phyloP scores from a whole-genome alignment of 1,140 invertebrate genomes.

The Mya arenaria region DNA sequence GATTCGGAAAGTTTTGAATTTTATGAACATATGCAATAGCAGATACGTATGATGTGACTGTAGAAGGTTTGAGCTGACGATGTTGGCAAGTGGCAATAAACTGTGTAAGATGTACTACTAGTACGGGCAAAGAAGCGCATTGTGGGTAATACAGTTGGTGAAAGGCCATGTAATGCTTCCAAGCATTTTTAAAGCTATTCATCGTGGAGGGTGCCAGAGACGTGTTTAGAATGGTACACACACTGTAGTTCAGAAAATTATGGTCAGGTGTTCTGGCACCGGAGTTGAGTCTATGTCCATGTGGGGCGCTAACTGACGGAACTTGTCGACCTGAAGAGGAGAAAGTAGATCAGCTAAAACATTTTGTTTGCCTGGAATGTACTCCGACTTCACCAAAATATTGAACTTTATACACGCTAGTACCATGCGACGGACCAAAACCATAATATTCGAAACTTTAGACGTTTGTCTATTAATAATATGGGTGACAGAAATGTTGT shows the following conservation, averaged over 20 bases:
- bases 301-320: background rate
- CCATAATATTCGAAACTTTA: conserved; percentile 26
- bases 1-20: background rate
- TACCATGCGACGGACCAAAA: conserved; percentile 40
- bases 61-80: background rate
- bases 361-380: conserved; percentile 48
- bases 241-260: conserved; percentile 6
- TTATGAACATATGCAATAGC: conserved; percentile 21
- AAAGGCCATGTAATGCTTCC: background rate
- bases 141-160: conserved; percentile 3
- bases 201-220: conserved; percentile 27
- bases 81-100: conserved; percentile 40
- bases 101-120: conserved; percentile 10
- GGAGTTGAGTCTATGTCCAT: conserved; percentile 26
- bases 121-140: background rate
- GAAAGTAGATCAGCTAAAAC: conserved; percentile 43
- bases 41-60: conserved; percentile 19
- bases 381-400: conserved; percentile 29
- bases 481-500: conserved; percentile 43
- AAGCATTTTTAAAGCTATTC: conserved; percentile 15
- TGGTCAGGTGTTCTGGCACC: conserved; percentile 15
- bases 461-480: conserved; percentile 51
- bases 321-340: conserved; percentile 46
- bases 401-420: conserved; percentile 38
- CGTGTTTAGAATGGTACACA: background rate